Percentiles rank a stretch among this genome's conserved stretches.
Evolutionary conservation across 2,113 vertebrate genomes (phyloP).

Genomic region (Patagioenas fasciata): DNA sequence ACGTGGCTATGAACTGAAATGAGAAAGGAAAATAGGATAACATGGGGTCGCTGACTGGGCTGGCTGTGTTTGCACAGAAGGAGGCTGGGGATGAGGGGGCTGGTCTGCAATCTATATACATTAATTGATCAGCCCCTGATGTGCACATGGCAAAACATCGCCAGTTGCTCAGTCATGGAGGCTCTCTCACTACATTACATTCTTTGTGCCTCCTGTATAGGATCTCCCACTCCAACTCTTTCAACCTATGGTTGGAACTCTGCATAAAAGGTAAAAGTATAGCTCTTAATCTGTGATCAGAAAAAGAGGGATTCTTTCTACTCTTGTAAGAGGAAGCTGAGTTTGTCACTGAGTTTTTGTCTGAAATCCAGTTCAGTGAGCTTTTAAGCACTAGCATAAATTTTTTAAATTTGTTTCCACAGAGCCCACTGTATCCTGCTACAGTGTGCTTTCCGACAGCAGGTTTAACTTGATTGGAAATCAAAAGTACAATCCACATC

Average conservation of each 20-base stretch:
- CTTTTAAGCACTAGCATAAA: constrained; percentile 62
- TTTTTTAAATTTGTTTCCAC: constrained; percentile 68
- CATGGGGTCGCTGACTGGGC: background rate
- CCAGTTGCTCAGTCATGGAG: background rate
- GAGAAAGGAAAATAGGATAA: background rate
- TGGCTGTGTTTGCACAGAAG: background rate
- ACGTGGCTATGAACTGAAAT: background rate
- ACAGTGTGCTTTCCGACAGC: constrained; percentile 39
- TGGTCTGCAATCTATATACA: background rate
- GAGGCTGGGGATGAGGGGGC: background rate
- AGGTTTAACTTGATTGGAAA: constrained; percentile 69
- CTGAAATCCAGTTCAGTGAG: constrained; percentile 60
- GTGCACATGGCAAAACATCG: accelerated
- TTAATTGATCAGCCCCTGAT: background rate
- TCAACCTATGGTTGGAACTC: background rate
- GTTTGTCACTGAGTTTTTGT: constrained; percentile 43
- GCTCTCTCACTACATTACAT: background rate
- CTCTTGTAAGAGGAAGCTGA: background rate
- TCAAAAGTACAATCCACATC: constrained; percentile 68
- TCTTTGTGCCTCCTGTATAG: background rate
- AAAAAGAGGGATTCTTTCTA: background rate
- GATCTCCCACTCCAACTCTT: background rate
- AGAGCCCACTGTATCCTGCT: constrained; percentile 59
- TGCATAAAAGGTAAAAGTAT: background rate
- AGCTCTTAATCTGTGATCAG: background rate